Evolutionary conservation across 2,797 vertebrate species (phyloP), one percentile per base, ranked within the genome.

Genomic region (Sebastes hubbsi): DNA sequence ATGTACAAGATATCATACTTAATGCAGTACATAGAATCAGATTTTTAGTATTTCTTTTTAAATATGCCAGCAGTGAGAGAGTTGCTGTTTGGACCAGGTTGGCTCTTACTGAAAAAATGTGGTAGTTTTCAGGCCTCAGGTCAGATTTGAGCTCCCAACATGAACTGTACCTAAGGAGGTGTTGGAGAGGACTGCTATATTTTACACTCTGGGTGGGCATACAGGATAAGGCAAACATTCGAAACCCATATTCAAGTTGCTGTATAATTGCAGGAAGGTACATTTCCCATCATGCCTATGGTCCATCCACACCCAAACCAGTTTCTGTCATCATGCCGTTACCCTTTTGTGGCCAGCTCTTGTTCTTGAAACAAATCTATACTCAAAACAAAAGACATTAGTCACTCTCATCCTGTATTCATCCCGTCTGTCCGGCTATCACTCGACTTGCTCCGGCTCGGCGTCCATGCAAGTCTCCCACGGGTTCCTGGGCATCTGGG

Each of bases 381-480:
- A 30, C 27, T 54, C 46, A 63, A 81, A 89, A 68, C n/a, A 69
- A 82, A 72, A 70, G 58, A 78, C n/a, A 16, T 25, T 25, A 34
- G 59, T 79, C 70, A 20, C 59, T 79, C 69, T 79, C 38, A 24
- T 77, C 72, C 75, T 30, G 42, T 18, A 0, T 69, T 75, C 42
- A 2, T 66, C 56, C 2, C 8, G 20, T 81, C 60, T 34, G 12
- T 69, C 62, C 0, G 1, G 16, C 49, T 34, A 14, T 95, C 92
- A 96, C 88, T 95, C 94, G 1, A 82, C 93, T 72, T 94, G 93
- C 16, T 99, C 98, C 0, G 96, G 97, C 60, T 99, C 98, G 0
- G 98, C 97, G 0, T 99, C 99, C 97, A 99, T 99, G 95, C 99
- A 99, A 22, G 96, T 97, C 93, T 99, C 99, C 98, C 99, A 99